Evolutionary conservation across 2,113 vertebrate species (phyloP).

Genomic region (Acanthisitta chloris): DNA sequence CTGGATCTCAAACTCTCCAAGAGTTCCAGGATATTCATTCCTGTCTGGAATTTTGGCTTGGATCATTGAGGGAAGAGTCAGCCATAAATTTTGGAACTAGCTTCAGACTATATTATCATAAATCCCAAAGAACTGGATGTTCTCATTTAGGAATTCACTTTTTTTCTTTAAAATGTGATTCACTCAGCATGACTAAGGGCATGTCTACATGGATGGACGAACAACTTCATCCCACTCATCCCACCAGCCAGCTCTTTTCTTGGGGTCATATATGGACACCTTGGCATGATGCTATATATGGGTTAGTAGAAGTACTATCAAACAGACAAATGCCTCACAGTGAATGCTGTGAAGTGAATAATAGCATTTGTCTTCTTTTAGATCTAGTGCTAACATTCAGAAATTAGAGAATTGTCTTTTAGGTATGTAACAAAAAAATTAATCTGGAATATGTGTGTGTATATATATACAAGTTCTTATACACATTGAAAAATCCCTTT

Average conservation of each 20-base stretch:
- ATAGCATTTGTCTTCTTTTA: not conserved
- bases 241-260: not conserved
- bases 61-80: not conserved
- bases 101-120: conserved; percentile 33
- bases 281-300: not conserved
- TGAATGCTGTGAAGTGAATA: not conserved
- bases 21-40: conserved; percentile 45
- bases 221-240: not conserved
- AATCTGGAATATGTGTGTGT: not conserved
- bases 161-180: conserved; percentile 29
- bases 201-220: conserved; percentile 33
- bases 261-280: not conserved
- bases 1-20: conserved; percentile 13
- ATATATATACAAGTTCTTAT: not conserved
- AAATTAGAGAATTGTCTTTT: not conserved
- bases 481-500: not conserved
- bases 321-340: not conserved
- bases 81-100: conserved; percentile 45
- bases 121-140: conserved; percentile 54
- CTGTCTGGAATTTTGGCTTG: conserved; percentile 23
- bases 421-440: not conserved
- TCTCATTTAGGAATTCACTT: conserved; percentile 24
- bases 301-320: not conserved
- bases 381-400: not conserved
- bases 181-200: conserved; percentile 46